These are phyloP conservation scores for Tetraodon nigroviridis DNA, from an alignment of 2,113 vertebrate genomes.

Conservation along the genomic window DNA sequence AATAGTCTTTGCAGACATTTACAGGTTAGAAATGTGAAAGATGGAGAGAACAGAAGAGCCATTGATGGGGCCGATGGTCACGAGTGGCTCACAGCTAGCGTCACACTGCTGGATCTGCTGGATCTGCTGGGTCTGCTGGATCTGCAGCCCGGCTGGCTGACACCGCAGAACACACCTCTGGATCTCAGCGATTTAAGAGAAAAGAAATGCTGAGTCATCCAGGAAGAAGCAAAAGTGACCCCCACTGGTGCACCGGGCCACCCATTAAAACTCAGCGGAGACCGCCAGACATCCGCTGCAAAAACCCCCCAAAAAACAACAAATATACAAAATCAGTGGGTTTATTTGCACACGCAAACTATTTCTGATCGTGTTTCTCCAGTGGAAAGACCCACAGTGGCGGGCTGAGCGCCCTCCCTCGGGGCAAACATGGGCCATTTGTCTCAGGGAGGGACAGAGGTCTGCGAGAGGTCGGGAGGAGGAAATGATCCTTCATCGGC, in stretches of 20 bases:
- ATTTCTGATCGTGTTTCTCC: conserved; percentile 11
- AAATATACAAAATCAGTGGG: conserved; percentile 17
- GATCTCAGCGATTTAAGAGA: conserved; percentile 30
- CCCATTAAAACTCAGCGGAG: conserved; percentile 5
- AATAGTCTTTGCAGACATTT: conserved; percentile 28
- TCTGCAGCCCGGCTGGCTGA: conserved; percentile 13
- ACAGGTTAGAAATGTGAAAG: conserved; percentile 48
- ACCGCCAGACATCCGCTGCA: conserved; percentile 5
- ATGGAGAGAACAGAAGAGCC: conserved; percentile 37
- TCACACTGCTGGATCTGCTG: conserved; percentile 29
- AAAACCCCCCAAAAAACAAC: not conserved
- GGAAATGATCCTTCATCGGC: conserved; percentile 44
- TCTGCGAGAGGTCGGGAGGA: conserved; percentile 14
- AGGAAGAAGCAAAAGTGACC: conserved; percentile 37
- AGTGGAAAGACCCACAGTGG: conserved; percentile 1
- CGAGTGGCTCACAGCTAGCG: conserved; percentile 41
- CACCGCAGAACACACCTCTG: conserved; percentile 23
- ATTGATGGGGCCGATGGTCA: conserved; percentile 22
- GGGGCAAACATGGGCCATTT: conserved; percentile 8
- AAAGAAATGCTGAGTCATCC: conserved; percentile 28
- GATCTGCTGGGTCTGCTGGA: no score
- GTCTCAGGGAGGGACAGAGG: conserved; percentile 2
- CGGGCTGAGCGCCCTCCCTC: conserved; percentile 15
- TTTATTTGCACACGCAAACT: conserved; percentile 24
- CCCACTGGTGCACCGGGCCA: not conserved